Evolutionary conservation across 1,140 invertebrate genomes (phyloP), one percentile per base, ranked within the genome.

Genomic region (Drosophila oshimai): DNA sequence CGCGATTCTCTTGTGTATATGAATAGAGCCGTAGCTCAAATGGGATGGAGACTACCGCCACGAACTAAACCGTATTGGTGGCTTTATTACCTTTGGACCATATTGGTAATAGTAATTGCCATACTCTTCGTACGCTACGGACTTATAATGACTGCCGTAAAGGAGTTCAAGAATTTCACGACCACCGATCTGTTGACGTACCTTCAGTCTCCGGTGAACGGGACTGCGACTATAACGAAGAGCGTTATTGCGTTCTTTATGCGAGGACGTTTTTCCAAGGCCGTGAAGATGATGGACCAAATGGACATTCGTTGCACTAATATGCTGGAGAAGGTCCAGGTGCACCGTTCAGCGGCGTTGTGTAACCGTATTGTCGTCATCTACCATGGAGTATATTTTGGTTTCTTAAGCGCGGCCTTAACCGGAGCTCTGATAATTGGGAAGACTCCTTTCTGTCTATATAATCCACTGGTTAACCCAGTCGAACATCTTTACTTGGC

Each of bases 111-210:
- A 18, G 9, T 31, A 0, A 39, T 20, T 6, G 36, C 28, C 12
- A 15, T 60, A 10, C n/a, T 60, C 20, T 67, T 60, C 12, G 6
- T 60, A 2, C 62, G 54, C 6, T 15, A 17, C 0, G 44, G 22
- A 0, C 29, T 61, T 18, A n/a, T 67, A 4, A 41, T 49, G 13
- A 60, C 42, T 7, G 57, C 36, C 0, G n/a, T 45, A 4, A 47
- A 31, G 15, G 62, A 47, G 2, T 45, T 69, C 6, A 65, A 31
- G 20, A 54, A 29, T n/a, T 53, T 69, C 7, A 45, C 65, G 1
- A 41, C 49, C 6, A 29, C 46, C 2, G 58, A 69, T 12, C 15
- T 69, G 0, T 54, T 69, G 5, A 44, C 60, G 3, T 65, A 41
- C 18, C 6, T 69, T 7, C 46, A 69, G 26, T 47, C 28, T 12